Conservation (phyloP, 2,113 vertebrate genomes). For the Epinephelus lanceolatus region DNA sequence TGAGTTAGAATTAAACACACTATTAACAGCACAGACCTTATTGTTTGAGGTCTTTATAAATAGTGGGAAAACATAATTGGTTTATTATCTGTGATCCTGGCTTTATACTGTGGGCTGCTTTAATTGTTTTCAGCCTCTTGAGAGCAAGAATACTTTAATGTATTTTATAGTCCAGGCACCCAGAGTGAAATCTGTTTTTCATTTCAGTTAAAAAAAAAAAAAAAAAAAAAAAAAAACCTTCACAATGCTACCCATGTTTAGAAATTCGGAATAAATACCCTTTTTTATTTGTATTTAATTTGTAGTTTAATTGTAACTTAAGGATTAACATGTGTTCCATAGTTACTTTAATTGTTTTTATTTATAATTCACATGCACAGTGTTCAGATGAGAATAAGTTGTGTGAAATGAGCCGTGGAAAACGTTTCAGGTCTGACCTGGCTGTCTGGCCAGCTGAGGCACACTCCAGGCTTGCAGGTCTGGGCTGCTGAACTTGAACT, state of each 20-base stretch:
- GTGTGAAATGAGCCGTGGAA: constrained; percentile 20
- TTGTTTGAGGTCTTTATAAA: constrained; percentile 18
- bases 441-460: constrained; percentile 30
- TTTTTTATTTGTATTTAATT: constrained; percentile 20
- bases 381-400: not conserved
- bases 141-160: constrained; percentile 34
- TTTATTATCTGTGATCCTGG: constrained; percentile 30
- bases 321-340: constrained; percentile 11
- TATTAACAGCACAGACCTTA: not conserved
- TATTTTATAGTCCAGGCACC: constrained; percentile 13
- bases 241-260: constrained; percentile 11
- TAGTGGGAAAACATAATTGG: constrained; percentile 23
- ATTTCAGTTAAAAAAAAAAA: constrained; percentile 18
- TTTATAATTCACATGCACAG: not conserved
- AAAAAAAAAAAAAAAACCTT: not conserved
- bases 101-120: constrained; percentile 30
- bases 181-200: constrained; percentile 44
- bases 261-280: constrained; percentile 12
- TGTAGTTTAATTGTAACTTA: constrained; percentile 15
- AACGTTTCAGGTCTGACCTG: constrained; percentile 1
- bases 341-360: constrained; percentile 25
- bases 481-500: constrained; percentile 58
- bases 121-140: constrained; percentile 50
- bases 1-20: not conserved
- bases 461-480: constrained; percentile 43